These are phyloP conservation scores for Mnemiopsis leidyi DNA, from an alignment of 37 sponge, comb jelly and placozoan genomes.

Conservation along the genomic window DNA sequence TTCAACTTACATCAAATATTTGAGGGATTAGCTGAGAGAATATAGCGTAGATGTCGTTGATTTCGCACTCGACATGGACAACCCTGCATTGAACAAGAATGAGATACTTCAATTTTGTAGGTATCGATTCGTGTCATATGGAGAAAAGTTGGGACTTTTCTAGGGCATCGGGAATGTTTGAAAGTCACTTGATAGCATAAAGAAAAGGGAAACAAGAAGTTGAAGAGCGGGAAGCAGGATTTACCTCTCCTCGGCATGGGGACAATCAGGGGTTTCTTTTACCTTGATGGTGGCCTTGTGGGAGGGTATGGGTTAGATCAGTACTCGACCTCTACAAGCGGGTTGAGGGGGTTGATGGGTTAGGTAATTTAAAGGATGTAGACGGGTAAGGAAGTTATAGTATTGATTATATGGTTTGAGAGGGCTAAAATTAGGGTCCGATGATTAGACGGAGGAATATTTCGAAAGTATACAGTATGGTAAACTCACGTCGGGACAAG, in stretches of 20 bases:
- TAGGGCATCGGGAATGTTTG: too few species aligned
- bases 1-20: slow-evolving; percentile 42
- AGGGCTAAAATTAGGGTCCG: too few species aligned
- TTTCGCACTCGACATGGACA: slow-evolving; percentile 23
- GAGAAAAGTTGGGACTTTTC: too few species aligned
- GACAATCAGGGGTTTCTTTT: slow-evolving; percentile 39
- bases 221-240: neutral
- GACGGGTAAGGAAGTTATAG: neutral
- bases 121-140: too few species aligned
- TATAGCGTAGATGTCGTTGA: slow-evolving; percentile 6
- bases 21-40: slow-evolving; percentile 62
- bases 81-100: too few species aligned
- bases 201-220: neutral
- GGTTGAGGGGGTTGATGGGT: neutral
- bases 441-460: too few species aligned
- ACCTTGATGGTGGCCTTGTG: slow-evolving; percentile 59
- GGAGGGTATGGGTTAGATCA: slow-evolving; percentile 5
- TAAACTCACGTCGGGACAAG: slow-evolving; percentile 43
- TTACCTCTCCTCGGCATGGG: slow-evolving; percentile 63
- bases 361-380: neutral
- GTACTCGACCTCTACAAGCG: neutral
- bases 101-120: too few species aligned
- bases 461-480: too few species aligned
- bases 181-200: too few species aligned
- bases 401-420: neutral